A percentile compares a stretch with the other conserved stretches of the same genome.
phyloP scores from a whole-genome alignment of 2,113 vertebrate species.

The Eclectus roratus region DNA sequence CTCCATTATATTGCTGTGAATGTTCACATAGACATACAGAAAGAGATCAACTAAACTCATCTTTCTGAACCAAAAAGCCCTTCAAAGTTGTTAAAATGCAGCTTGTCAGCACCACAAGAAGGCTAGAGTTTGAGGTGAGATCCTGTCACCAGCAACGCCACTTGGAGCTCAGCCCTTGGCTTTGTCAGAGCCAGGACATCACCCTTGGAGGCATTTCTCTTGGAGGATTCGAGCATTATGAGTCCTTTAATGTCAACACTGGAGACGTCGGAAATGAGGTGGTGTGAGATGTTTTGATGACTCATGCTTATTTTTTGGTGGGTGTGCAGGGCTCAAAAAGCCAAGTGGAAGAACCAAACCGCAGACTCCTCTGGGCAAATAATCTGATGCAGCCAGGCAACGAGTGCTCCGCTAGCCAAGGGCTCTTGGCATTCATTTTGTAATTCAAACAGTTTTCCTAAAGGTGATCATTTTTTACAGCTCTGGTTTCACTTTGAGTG shows the following conservation, averaged over 20 bases:
- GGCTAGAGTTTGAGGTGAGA: background rate
- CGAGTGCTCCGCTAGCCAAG: background rate
- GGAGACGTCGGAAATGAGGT: background rate
- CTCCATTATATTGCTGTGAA: background rate
- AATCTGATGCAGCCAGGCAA: background rate
- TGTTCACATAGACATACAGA: background rate
- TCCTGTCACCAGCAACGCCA: background rate
- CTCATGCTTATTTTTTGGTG: background rate
- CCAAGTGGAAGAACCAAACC: background rate
- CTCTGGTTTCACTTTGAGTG: background rate
- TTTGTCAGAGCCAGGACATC: background rate
- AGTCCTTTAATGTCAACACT: background rate
- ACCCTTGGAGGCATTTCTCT: background rate
- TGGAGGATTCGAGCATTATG: background rate
- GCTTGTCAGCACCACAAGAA: background rate
- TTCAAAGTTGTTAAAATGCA: background rate
- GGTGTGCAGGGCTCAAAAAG: background rate
- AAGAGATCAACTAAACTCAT: conserved; percentile 13
- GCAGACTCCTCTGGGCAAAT: background rate
- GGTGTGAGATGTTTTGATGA: background rate
- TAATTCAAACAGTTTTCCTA: background rate
- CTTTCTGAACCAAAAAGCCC: background rate
- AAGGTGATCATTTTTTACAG: background rate
- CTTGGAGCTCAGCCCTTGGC: background rate
- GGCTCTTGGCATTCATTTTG: background rate